Base-by-base conservation (phyloP, 2,888 invertebrate genomes). In the Mactromeris polynyma region DNA sequence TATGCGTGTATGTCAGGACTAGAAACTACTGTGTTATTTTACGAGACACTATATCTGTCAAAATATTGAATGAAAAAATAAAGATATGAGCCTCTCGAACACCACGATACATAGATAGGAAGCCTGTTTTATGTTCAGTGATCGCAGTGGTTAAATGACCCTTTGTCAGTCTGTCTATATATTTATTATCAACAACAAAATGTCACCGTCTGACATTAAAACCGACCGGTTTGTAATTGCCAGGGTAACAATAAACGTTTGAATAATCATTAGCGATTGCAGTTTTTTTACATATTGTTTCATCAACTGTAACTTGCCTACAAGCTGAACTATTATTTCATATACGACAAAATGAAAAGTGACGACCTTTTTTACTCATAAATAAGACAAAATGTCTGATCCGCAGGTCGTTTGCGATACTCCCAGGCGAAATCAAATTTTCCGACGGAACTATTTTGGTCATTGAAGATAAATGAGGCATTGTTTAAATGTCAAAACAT, bases 21-120 rank as follows among this genome's bases (percentile, higher is more conserved):
- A 36, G 73, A 36, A 58, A 33, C 73, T 73, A 64, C 36, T 0
- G 73, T 73, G 21, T 58, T 11, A 73, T 73, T 33, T 73, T 33
- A 33, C 73, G 31, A 73, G 33, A 36, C 73, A 73, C 73, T 36
- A 73, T 73, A 73, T 19, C 36, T 73, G 73, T 73, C 73, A 73
- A 73, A 73, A 73, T 73, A 73, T 33, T 33, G 73, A 73, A 73
- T 33, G 19, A 73, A 73, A 73, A 73, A 73, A 73, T 73, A 14
- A 33, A 73, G 19, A 19, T 2, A 73, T 36, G 33, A 33, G 73
- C 36, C 73, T 26, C 36, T 73, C 14, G 36, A 73, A 73, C 73
- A 73, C 73, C 73, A 73, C 6, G 31, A 19, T 33, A 11, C 17
- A 73, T 7, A 17, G 19, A 73, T 73, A 7, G 36, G 33, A 33